Base-by-base conservation (phyloP, 1,140 invertebrate genomes). In the Eriocheir sinensis region DNA sequence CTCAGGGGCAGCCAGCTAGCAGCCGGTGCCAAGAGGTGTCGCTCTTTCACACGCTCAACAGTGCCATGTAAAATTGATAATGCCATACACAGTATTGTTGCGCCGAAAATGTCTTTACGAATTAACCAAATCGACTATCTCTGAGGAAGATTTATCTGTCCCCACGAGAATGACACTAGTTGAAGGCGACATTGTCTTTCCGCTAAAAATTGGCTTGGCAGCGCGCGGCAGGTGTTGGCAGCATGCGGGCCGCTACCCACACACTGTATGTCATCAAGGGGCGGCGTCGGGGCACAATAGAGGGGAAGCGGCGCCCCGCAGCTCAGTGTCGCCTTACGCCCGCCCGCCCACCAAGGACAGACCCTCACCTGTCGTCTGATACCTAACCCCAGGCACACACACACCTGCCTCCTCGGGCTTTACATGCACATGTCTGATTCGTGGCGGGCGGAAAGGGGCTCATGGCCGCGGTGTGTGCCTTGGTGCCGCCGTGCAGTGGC, bases 121-220 rank as follows among this genome's bases (percentile, higher is more conserved):
- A 72, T 21, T 72, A 72, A 72, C 6, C 60, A 72, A 72, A 72
- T 72, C 60, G 60, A 72, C 60, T n/a, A 72, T 72, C 60, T 72
- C 60, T n/a, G 60, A 21, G 60, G 60, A n/a, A 72, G 60, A 72
- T 72, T 72, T 72, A 72, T 85, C 32, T 85, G 34, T n/a, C 81
- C 34, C 81, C 34, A n/a, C 3, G 81, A 85, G 81, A 41, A 12
- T 41, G 38, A 27, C 85, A 88, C 36, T 40, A 89, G 41, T 34
- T 27, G 88, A 32, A 44, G 88, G 88, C 27, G 88, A 89, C 88
- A 89, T 89, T 89, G 88, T 89, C 88, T 89, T 89, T 53, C 88
- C 38, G 53, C 88, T 89, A 89, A 89, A 89, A 89, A 89, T 27
- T 30, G 17, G 27, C 88, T 89, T 89, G 88, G 88, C 88, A 89